These are phyloP conservation scores for Archilochus colubris DNA, from an alignment of 2,113 vertebrate species.

Conservation along the genomic window DNA sequence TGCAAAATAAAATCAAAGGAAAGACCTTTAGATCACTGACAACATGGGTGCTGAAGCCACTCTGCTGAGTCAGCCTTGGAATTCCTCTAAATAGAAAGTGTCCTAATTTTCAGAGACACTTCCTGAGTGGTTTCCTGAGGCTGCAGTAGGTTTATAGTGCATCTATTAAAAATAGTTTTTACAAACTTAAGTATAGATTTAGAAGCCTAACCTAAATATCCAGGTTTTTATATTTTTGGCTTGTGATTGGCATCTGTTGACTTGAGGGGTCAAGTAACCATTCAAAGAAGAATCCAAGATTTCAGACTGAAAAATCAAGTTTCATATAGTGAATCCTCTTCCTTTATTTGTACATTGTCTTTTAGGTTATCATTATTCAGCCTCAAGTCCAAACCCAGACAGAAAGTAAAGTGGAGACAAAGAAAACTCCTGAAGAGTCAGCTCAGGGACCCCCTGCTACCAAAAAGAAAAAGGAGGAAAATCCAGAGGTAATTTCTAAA, in stretches of 20 bases:
- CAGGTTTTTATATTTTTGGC: background rate
- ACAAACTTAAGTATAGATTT: background rate
- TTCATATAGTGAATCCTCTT: background rate
- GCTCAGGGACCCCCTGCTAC: constrained; percentile 77
- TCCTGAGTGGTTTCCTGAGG: background rate
- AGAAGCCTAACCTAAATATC: background rate
- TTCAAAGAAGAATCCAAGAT: background rate
- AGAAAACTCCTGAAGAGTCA: constrained; percentile 79
- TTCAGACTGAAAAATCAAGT: background rate
- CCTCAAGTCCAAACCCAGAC: constrained; percentile 88
- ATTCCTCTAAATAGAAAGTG: background rate
- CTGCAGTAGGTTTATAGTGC: background rate
- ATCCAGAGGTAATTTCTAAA: constrained; percentile 73
- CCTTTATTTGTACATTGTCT: background rate
- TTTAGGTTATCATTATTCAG: constrained; percentile 95
- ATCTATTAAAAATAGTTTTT: background rate
- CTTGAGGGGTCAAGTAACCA: background rate
- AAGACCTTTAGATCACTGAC: background rate
- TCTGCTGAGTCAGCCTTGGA: background rate
- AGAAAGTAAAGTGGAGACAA: constrained; percentile 75
- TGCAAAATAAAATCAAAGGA: background rate
- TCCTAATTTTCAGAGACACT: background rate
- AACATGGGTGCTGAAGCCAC: background rate
- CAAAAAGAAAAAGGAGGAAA: constrained; percentile 84
- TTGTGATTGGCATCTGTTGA: background rate